Percentiles rank a stretch among this genome's conserved stretches.
phyloP scores from a whole-genome alignment of 2,888 invertebrate species.

The Apotomis capreana region DNA sequence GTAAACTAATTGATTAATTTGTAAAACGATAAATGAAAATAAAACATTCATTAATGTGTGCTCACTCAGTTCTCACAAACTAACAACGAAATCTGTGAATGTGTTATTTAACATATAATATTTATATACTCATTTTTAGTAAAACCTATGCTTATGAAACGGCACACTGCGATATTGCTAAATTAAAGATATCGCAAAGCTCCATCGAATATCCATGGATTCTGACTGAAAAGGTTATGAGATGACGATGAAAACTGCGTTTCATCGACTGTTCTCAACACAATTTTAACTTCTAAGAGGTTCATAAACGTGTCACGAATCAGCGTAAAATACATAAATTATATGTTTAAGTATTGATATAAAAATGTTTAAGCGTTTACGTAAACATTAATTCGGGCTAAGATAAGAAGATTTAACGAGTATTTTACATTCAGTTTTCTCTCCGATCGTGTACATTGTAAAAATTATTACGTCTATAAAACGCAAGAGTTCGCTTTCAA shows the following conservation, averaged over 20 bases:
- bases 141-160: too few relatives aligned
- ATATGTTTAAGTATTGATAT: constrained; percentile 19
- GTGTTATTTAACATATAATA: too few relatives aligned
- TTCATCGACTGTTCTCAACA: background rate
- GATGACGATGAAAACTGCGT: background rate
- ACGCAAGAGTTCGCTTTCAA: constrained; percentile 5
- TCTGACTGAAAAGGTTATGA: background rate
- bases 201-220: too few relatives aligned
- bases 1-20: too few relatives aligned
- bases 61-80: too few relatives aligned
- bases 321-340: constrained; percentile 32
- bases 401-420: constrained; percentile 16
- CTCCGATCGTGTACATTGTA: constrained; percentile 13
- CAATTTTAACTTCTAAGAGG: constrained; percentile 3
- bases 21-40: too few relatives aligned
- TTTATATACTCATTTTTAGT: too few relatives aligned
- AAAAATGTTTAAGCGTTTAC: constrained; percentile 22
- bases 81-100: too few relatives aligned
- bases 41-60: too few relatives aligned
- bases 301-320: constrained; percentile 18
- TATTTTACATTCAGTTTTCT: constrained; percentile 8
- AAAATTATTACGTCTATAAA: constrained; percentile 16
- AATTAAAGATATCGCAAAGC: too few relatives aligned
- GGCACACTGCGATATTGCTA: too few relatives aligned
- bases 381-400: constrained; percentile 1